phyloP scores from a whole-genome alignment of 2,797 vertebrate species.

The Oreortyx pictus region DNA sequence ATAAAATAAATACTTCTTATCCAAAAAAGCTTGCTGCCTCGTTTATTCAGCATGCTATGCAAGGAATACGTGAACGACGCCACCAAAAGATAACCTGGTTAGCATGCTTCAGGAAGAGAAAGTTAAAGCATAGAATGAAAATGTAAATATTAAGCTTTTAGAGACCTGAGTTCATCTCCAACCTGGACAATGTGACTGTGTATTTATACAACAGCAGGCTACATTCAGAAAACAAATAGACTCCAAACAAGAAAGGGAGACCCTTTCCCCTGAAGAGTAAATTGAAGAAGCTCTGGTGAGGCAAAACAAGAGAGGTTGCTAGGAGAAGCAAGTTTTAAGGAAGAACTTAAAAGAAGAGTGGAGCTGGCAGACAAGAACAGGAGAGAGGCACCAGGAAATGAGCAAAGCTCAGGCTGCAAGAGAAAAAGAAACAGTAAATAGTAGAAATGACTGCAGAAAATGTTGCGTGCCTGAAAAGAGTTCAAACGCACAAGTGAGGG shows the following conservation, averaged over 20 bases:
- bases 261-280: not conserved
- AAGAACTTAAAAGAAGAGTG: conserved; percentile 55
- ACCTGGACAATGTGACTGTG: conserved; percentile 7
- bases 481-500: not conserved
- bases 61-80: not conserved
- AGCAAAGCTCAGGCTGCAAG: conserved; percentile 26
- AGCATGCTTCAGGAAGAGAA: not conserved
- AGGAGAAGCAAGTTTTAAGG: conserved; percentile 49
- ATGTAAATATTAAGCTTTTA: conserved; percentile 54
- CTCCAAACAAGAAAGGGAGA: conserved; percentile 30
- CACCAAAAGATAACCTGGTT: conserved; percentile 30
- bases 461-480: not conserved
- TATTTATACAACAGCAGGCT: conserved; percentile 48
- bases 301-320: conserved; percentile 55
- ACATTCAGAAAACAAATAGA: conserved; percentile 44
- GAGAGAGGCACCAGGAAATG: conserved; percentile 33
- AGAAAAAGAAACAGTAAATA: not conserved
- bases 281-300: conserved; percentile 11
- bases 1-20: not conserved
- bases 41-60: not conserved
- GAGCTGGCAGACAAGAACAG: conserved; percentile 45
- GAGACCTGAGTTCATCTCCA: conserved; percentile 54
- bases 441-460: conserved; percentile 22
- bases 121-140: conserved; percentile 14
- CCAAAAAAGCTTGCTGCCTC: not conserved